phyloP scores from a whole-genome alignment of 2,113 vertebrate genomes.

The Saguinus midas region DNA sequence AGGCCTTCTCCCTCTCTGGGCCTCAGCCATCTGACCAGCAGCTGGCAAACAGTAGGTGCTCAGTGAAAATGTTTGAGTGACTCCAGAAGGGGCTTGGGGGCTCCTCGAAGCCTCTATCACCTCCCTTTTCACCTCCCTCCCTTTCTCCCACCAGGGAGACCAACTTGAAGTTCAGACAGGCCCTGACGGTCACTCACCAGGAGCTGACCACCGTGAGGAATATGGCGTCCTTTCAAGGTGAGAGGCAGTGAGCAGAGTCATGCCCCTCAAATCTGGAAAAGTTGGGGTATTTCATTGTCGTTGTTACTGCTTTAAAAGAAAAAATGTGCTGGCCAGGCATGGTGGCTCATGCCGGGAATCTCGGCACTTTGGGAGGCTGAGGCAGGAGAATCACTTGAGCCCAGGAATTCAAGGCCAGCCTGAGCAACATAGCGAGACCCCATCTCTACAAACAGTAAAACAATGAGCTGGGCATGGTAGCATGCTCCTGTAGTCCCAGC shows the following conservation, averaged over 20 bases:
- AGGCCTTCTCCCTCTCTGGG: not conserved
- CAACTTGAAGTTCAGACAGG: conserved; percentile 94
- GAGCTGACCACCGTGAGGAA: conserved; percentile 81
- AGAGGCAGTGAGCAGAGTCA: not conserved
- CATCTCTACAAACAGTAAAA: not conserved
- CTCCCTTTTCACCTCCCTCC: not conserved
- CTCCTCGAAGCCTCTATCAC: not conserved
- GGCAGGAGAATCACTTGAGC: not conserved
- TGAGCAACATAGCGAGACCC: not conserved
- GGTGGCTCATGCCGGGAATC: not conserved
- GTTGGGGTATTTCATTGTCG: not conserved
- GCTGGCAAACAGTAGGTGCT: not conserved
- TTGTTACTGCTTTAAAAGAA: not conserved
- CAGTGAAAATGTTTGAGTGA: not conserved
- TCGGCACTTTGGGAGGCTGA: not conserved
- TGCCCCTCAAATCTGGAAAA: not conserved
- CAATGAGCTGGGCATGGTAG: not conserved
- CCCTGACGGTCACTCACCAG: conserved; percentile 86
- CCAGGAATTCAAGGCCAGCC: not conserved
- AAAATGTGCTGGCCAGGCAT: not conserved
- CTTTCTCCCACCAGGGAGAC: conserved; percentile 87
- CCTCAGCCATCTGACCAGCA: not conserved
- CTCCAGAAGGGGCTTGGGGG: not conserved
- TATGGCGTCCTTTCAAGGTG: conserved; percentile 91
- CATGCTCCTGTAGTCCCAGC: not conserved